These are phyloP conservation scores for Torymus tubicola DNA, from an alignment of 2,888 invertebrate genomes.

Conservation along the genomic window DNA sequence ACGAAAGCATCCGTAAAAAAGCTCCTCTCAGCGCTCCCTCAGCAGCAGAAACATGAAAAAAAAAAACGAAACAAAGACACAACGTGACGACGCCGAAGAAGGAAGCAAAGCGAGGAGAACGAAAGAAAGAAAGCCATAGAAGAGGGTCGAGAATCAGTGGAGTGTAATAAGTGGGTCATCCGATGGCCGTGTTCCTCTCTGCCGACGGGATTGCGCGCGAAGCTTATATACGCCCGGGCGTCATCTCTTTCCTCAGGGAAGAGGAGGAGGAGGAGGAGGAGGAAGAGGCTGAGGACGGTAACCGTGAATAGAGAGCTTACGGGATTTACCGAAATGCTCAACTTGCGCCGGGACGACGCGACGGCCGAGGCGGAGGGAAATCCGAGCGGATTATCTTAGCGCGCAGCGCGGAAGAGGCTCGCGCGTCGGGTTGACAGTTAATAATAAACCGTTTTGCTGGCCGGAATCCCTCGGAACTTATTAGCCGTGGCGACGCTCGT, in stretches of 20 bases:
- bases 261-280: not conserved
- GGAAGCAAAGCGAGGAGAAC: not conserved
- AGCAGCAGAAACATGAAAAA: not conserved
- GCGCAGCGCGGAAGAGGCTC: conserved; percentile 45
- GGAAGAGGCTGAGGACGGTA: conserved; percentile 19
- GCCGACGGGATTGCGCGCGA: conserved; percentile 4
- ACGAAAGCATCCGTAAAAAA: no score
- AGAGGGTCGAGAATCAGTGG: conserved; percentile 53
- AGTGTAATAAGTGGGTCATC: conserved; percentile 61
- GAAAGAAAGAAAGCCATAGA: no score
- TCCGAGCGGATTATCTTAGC: conserved; percentile 54
- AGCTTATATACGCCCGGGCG: conserved; percentile 23
- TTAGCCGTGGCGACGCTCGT: not conserved
- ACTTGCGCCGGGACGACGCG: conserved; percentile 32
- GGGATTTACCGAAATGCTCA: conserved; percentile 58
- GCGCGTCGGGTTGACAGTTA: conserved; percentile 41
- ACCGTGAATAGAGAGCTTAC: conserved; percentile 60
- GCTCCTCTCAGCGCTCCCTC: no score
- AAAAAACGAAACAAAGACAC: not conserved
- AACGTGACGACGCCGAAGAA: not conserved
- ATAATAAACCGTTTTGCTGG: conserved; percentile 53
- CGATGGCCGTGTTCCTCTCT: conserved; percentile 50
- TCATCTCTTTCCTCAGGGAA: not conserved
- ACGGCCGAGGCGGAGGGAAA: conserved; percentile 26
- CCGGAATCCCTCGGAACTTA: conserved; percentile 11